phyloP scores from a whole-genome alignment of 2,797 vertebrate species.

The Pitangus sulphuratus region DNA sequence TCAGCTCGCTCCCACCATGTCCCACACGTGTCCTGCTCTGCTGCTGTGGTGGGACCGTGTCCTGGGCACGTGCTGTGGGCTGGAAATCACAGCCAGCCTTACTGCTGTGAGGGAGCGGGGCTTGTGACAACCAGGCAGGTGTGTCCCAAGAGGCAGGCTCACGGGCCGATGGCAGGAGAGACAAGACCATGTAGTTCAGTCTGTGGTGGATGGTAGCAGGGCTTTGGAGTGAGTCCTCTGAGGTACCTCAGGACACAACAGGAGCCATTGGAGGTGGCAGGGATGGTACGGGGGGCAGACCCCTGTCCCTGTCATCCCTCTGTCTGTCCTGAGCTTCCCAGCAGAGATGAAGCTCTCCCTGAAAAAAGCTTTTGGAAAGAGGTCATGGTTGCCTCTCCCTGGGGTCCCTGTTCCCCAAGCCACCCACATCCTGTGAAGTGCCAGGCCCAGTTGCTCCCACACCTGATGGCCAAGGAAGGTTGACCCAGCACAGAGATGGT shows the following conservation, averaged over 20 bases:
- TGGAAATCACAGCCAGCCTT: not conserved
- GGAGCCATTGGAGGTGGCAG: not conserved
- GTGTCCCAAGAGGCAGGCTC: not conserved
- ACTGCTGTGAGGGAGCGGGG: fast-evolving
- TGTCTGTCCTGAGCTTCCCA: not conserved
- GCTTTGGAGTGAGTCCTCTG: not conserved
- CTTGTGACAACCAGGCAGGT: not conserved
- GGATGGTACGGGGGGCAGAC: not conserved
- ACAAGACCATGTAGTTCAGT: fast-evolving
- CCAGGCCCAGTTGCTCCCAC: not conserved
- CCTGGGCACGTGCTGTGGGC: fast-evolving
- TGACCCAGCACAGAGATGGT: not conserved
- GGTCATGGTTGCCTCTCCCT: not conserved
- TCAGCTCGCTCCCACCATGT: not conserved
- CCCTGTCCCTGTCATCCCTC: not conserved
- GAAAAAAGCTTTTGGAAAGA: not conserved
- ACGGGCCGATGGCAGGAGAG: not conserved
- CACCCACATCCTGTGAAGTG: fast-evolving
- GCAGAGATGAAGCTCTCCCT: fast-evolving
- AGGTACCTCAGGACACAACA: too few relatives aligned
- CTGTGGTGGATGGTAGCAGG: fast-evolving
- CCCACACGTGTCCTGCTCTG: not conserved
- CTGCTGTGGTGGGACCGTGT: not conserved
- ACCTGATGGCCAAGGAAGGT: fast-evolving
- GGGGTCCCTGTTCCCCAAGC: not conserved